Percentiles rank a stretch among this genome's conserved stretches.
These are phyloP conservation scores for Misgurnus anguillicaudatus DNA, from an alignment of 2,113 vertebrate genomes.

Conservation along the genomic window DNA sequence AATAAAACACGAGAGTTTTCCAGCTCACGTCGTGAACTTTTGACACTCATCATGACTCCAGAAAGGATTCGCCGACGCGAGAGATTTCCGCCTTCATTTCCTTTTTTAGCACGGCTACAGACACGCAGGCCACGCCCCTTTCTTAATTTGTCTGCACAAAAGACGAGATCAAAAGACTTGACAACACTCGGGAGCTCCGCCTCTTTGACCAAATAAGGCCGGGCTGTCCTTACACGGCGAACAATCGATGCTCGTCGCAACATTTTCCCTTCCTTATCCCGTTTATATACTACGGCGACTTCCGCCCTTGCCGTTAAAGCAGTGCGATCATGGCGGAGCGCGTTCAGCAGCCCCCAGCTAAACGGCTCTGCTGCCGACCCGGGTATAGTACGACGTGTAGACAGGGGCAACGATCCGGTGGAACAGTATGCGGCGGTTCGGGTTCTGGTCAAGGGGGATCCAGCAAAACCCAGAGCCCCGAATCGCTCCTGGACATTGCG, in stretches of 20 bases:
- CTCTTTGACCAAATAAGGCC: conserved; percentile 78
- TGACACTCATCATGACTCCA: conserved; percentile 40
- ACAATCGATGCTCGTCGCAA: conserved; percentile 72
- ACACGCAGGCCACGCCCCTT: conserved; percentile 62
- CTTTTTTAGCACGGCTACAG: conserved; percentile 72
- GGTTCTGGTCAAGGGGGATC: conserved; percentile 70
- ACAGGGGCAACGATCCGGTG: conserved; percentile 78
- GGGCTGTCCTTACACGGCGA: conserved; percentile 78
- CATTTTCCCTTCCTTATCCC: conserved; percentile 77
- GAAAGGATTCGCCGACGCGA: conserved; percentile 68
- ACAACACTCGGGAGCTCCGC: conserved; percentile 66
- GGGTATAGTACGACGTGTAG: conserved; percentile 77
- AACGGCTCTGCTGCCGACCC: conserved; percentile 94
- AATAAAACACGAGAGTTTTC: conserved; percentile 31
- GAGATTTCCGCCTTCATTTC: conserved; percentile 78
- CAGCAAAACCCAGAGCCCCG: conserved; percentile 85
- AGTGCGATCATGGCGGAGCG: conserved; percentile 98
- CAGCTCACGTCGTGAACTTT: not conserved
- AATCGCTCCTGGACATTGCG: conserved; percentile 91
- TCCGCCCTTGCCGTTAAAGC: conserved; percentile 89
- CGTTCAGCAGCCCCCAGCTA: conserved; percentile 90
- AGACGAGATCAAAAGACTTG: conserved; percentile 53
- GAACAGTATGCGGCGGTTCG: conserved; percentile 76
- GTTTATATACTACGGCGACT: conserved; percentile 90
- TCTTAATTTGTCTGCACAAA: conserved; percentile 71